Base-by-base conservation (phyloP, 2,888 invertebrate species). In the Sericinus montela region DNA sequence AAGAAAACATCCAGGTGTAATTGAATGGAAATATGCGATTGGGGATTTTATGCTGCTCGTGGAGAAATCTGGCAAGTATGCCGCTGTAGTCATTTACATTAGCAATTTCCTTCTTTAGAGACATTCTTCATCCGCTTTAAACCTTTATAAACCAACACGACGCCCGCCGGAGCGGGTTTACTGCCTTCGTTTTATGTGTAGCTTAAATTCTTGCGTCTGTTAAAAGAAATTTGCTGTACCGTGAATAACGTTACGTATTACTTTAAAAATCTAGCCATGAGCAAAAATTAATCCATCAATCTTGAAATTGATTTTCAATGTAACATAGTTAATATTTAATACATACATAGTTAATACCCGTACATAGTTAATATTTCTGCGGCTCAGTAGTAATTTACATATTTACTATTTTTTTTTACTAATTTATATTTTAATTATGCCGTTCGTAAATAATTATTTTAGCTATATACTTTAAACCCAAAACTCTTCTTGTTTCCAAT, bases 1-100 rank as follows among this genome's bases (percentile, higher is more conserved):
- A 57, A 43, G 52, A 52, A 57, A 60, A 59, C 59, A 57, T 45
- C 23, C 53, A 50, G 51, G 51, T 57, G 45, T 54, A 57, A 58
- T 60, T 57, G 55, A 50, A 56, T 53, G 57, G 54, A 58, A 58
- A 56, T 58, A 23, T 37, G 50, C 52, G 54, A 50, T 56, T 55
- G 52, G 44, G 51, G 55, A 56, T 56, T 56, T 56, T 56, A 28
- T 37, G 45, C 47, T 45, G n/a, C 11, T 45, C 39, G 34, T 36
- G 42, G 42, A 50, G 47, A 54, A 54, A 57, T 55, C 53, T 51
- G 46, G 49, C 46, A 37, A 51, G 45, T 49, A 48, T 49, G 41
- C 51, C 25, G 25, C 25, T 25, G 51, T 42, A 51, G 45, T 50
- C 40, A 48, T 47, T 56, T 56, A 56, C 56, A 57, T 57, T 57